Base-by-base conservation (phyloP, 1,140 invertebrate species). In the Megathymus violae region DNA sequence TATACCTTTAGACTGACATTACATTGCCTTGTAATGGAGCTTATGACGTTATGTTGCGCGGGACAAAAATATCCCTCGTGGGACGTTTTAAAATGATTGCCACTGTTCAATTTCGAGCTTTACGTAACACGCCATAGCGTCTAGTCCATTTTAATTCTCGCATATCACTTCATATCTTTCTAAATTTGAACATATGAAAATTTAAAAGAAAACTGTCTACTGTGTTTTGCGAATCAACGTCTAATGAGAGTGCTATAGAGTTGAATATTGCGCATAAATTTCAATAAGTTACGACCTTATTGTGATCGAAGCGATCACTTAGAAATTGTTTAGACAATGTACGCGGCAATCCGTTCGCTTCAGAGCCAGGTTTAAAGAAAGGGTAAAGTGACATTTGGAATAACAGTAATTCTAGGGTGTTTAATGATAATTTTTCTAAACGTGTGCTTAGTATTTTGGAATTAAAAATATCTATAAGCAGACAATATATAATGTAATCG, bases 321-420 rank as follows among this genome's bases (percentile, higher is more conserved):
- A 77, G 85, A 78, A 80, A 80, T 85, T 85, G 83, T 85, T 88
- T 91, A 89, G 85, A 88, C 82, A 89, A 86, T 86, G 82, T 80
- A 77, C 77, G 74, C 64, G 69, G 87, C 84, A 88, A 85, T 88
- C 80, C 84, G 81, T 84, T 77, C 77, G 76, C 70, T 79, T 88
- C 86, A 86, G 75, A 82, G 69, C 67, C 85, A 90, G 85, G 78
- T 86, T 84, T 80, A 74, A 83, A 80, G 76, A 85, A 83, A 80
- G 86, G 88, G 78, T 82, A 82, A 85, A 89, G 88, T 90, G 88
- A 85, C 88, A 84, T 89, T 89, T 73, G 76, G 85, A 76, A 84
- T 82, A 80, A 69, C 52, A 78, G 74, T 78, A 85, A 90, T 83
- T 77, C 84, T 76, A 60, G 62, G 76, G 75, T 76, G 54, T 77